Evolutionary conservation across 2,113 vertebrate species (phyloP).

Genomic region (Mesoclemmys tuberculata): DNA sequence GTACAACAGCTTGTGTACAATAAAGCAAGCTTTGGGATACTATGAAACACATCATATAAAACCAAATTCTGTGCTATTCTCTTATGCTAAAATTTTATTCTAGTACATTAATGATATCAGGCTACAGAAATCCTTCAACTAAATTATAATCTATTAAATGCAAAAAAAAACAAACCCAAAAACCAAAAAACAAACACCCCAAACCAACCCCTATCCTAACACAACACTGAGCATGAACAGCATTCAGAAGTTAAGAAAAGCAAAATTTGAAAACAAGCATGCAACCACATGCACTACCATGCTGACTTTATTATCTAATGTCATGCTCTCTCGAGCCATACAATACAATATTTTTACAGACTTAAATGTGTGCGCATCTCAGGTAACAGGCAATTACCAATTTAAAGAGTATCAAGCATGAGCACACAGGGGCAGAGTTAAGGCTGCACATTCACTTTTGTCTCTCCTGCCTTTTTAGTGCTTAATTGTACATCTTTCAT

Average conservation of each 20-base stretch:
- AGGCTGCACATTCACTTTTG: neutral
- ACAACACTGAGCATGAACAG: neutral
- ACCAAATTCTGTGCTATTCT: neutral
- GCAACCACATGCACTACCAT: neutral
- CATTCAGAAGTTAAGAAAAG: neutral
- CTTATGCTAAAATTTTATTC: neutral
- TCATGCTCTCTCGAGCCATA: neutral
- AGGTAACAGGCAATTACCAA: neutral
- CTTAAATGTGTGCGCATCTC: neutral
- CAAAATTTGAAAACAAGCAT: neutral
- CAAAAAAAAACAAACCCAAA: neutral
- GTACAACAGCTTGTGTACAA: rapidly evolving
- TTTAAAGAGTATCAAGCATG: neutral
- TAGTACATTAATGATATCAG: neutral
- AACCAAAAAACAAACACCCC: too few species aligned
- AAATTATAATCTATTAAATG: neutral
- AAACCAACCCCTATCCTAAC: neutral
- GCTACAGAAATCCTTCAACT: neutral
- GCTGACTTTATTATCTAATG: neutral
- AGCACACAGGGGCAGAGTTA: neutral
- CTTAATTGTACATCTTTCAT: neutral
- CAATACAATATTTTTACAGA: neutral
- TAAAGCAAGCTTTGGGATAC: neutral
- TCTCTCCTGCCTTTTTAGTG: neutral
- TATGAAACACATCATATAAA: neutral